Percentiles rank a stretch among this genome's conserved stretches.
These are phyloP conservation scores for Silurus meridionalis DNA, from an alignment of 2,113 vertebrate species.

Conservation along the genomic window DNA sequence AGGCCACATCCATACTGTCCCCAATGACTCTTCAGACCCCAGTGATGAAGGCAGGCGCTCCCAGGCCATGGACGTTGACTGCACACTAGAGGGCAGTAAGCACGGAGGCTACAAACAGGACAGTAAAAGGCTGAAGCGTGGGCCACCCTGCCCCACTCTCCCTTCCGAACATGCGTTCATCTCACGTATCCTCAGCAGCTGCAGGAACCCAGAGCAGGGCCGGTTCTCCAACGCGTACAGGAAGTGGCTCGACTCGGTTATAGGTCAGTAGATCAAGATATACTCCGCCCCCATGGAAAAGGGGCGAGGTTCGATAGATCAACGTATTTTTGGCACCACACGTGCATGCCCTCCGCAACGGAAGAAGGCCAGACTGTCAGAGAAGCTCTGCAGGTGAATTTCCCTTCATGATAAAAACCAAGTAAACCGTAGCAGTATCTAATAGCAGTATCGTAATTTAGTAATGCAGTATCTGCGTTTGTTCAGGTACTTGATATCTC, in stretches of 20 bases:
- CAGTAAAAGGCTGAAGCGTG: constrained; percentile 89
- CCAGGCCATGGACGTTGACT: constrained; percentile 87
- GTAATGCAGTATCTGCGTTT: constrained; percentile 42
- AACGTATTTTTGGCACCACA: constrained; percentile 23
- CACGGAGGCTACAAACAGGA: constrained; percentile 81
- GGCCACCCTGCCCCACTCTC: constrained; percentile 70
- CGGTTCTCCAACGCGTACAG: constrained; percentile 86
- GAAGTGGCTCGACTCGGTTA: constrained; percentile 88
- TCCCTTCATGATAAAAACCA: constrained; percentile 62
- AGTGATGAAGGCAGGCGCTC: constrained; percentile 51
- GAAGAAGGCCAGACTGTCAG: constrained; percentile 50
- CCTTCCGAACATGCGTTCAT: constrained; percentile 83
- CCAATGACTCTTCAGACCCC: constrained; percentile 61
- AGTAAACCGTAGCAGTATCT: constrained; percentile 9
- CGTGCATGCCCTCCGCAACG: constrained; percentile 11
- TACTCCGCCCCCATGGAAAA: constrained; percentile 47
- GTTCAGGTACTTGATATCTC: constrained; percentile 62
- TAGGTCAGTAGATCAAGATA: constrained; percentile 72
- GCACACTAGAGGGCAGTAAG: constrained; percentile 69
- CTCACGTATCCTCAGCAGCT: constrained; percentile 75
- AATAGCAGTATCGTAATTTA: too few relatives aligned
- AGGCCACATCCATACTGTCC: constrained; percentile 59
- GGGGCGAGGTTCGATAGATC: constrained; percentile 36
- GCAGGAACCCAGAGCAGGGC: constrained; percentile 80
- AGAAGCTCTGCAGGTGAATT: constrained; percentile 51